These are phyloP conservation scores for Spheniscus humboldti DNA, from an alignment of 2,797 vertebrate species.

Conservation along the genomic window DNA sequence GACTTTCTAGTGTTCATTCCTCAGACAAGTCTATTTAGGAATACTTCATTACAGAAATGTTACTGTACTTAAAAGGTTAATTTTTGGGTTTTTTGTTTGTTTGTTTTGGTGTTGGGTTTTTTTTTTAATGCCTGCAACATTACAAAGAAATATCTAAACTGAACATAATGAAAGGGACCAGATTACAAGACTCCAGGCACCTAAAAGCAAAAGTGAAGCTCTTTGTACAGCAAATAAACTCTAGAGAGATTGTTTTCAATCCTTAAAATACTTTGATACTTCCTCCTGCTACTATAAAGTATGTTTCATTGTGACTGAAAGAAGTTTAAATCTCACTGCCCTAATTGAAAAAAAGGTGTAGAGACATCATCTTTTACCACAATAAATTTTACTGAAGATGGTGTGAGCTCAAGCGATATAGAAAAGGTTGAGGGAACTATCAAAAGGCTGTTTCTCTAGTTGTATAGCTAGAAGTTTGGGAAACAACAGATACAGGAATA, in stretches of 20 bases:
- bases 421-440: neutral
- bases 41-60: neutral
- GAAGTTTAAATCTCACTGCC: neutral
- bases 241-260: neutral
- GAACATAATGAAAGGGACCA: neutral
- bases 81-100: neutral
- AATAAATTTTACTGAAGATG: neutral
- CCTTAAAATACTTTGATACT: neutral
- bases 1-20: neutral
- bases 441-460: neutral
- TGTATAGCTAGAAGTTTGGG: neutral
- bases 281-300: neutral
- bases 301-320: neutral
- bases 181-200: neutral
- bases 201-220: neutral
- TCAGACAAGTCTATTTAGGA: neutral
- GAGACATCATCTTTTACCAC: neutral
- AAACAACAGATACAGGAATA: neutral
- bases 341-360: neutral
- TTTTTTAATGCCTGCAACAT: neutral
- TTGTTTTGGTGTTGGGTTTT: neutral
- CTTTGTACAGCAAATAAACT: neutral
- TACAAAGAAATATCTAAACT: neutral
- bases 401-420: neutral
- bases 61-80: neutral